These are phyloP conservation scores for Napeogenes inachia DNA, from an alignment of 2,888 invertebrate species.

Conservation along the genomic window DNA sequence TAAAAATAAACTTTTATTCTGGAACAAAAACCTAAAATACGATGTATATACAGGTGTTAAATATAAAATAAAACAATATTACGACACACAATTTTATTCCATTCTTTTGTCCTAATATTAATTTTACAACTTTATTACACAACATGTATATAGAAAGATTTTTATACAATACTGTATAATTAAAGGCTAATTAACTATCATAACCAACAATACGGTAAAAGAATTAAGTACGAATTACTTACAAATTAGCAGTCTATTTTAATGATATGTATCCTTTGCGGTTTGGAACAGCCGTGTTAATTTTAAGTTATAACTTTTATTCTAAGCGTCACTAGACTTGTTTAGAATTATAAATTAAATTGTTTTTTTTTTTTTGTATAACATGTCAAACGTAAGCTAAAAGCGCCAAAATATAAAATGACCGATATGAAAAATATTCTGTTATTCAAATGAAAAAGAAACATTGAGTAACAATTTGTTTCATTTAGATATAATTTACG, in stretches of 20 bases:
- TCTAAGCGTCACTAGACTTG: slow-evolving; percentile 16
- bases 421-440: too few relatives aligned
- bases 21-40: too few relatives aligned
- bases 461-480: too few relatives aligned
- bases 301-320: slow-evolving; percentile 33
- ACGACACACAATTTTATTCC: slow-evolving; percentile 74
- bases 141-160: slow-evolving; percentile 78
- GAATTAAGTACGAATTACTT: slow-evolving; percentile 63
- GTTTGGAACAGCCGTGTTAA: slow-evolving; percentile 71
- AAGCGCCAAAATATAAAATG: neutral
- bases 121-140: slow-evolving; percentile 69
- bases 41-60: too few relatives aligned
- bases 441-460: too few relatives aligned
- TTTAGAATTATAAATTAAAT: slow-evolving; percentile 3
- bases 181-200: slow-evolving; percentile 66
- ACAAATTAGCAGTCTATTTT: slow-evolving; percentile 74
- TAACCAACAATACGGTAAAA: slow-evolving; percentile 75
- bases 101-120: slow-evolving; percentile 53
- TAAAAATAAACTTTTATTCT: too few relatives aligned
- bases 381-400: neutral
- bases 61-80: slow-evolving; percentile 48
- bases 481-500: too few relatives aligned
- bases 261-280: slow-evolving; percentile 77
- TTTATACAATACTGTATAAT: slow-evolving; percentile 78
- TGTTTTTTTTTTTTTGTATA: slow-evolving; percentile 4